Percentiles rank a stretch among this genome's conserved stretches.
phyloP scores from a whole-genome alignment of 2,797 vertebrate genomes.

The Tapera naevia region DNA sequence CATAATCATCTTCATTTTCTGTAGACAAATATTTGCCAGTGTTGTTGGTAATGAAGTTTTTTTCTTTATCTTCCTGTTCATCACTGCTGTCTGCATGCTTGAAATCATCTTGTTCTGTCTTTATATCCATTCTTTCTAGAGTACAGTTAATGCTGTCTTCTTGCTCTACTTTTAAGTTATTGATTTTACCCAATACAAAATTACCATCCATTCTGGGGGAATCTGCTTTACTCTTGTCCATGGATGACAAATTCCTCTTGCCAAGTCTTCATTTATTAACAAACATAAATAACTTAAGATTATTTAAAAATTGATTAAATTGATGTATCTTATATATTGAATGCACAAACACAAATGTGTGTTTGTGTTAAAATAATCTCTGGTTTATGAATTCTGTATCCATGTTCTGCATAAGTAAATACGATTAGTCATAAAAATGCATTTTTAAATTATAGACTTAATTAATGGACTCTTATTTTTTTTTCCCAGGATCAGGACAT shows the following conservation, averaged over 20 bases:
- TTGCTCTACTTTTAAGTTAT: conserved; percentile 70
- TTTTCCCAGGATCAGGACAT: background rate
- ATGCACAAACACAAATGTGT: background rate
- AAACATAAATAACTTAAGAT: conserved; percentile 32
- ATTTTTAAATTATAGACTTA: background rate
- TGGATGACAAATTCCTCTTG: conserved; percentile 48
- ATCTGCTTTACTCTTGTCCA: conserved; percentile 55
- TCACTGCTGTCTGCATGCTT: conserved; percentile 79
- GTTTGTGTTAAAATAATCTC: conserved; percentile 8
- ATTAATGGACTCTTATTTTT: conserved; percentile 42
- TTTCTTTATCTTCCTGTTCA: conserved; percentile 77
- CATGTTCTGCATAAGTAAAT: background rate
- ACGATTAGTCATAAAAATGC: background rate
- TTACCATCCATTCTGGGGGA: conserved; percentile 51
- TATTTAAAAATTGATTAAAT: conserved; percentile 7
- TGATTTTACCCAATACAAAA: conserved; percentile 63
- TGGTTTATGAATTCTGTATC: background rate
- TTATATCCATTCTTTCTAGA: conserved; percentile 76
- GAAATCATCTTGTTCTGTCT: conserved; percentile 79
- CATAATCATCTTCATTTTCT: conserved; percentile 88
- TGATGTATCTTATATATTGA: background rate
- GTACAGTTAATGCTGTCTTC: conserved; percentile 42
- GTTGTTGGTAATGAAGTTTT: conserved; percentile 77
- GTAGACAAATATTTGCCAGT: conserved; percentile 81
- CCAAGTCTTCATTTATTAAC: conserved; percentile 30